Base-by-base conservation (phyloP, 2,888 invertebrate genomes). In the Morinoia aosen region DNA sequence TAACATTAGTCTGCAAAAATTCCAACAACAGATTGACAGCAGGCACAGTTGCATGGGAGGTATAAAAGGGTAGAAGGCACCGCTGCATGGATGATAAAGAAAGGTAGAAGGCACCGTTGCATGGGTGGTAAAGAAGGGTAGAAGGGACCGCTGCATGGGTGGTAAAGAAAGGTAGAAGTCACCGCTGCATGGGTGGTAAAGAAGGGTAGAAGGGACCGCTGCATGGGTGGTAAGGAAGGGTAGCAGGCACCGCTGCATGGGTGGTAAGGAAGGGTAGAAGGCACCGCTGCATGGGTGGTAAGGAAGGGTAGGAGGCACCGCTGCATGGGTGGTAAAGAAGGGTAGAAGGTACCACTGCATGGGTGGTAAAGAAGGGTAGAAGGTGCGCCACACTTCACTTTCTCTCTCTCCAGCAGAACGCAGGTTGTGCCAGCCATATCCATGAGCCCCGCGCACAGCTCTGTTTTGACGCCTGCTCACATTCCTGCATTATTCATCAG, bases 371-470 rank as follows among this genome's bases (percentile, higher is more conserved):
- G 64, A 19, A 58, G 94, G 64, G 58, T 19, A 58, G 61, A 58
- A 94, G 90, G 90, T 40, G 40, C 48, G 48, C 33, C 39, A 40
- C 90, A 90, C 90, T 93, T 93, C 93, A 93, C 93, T 93, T 93
- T 93, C 93, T 93, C 93, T 93, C 48, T 93, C 93, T 39, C 48
- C 48, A 48, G 90, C 39, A 40, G 40, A 90, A 48, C 90, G 39
- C 48, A 25, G 10, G 25, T 76, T 76, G 76, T 16, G 33, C 25
- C 33, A 16, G 76, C 76, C 33, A 8, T 33, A 2, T 76, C 33
- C 76, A 76, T 76, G 76, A 76, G 33, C 8, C 16, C 76, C 76
- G 0, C 2, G 76, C 76, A 33, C 33, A 25, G 76, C 10, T 76
- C 76, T 76, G 61, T 61, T 61, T 19, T 76, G 33, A 33, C 76